These are phyloP conservation scores for Corvus moneduloides DNA, from an alignment of 2,113 vertebrate genomes.

Conservation along the genomic window DNA sequence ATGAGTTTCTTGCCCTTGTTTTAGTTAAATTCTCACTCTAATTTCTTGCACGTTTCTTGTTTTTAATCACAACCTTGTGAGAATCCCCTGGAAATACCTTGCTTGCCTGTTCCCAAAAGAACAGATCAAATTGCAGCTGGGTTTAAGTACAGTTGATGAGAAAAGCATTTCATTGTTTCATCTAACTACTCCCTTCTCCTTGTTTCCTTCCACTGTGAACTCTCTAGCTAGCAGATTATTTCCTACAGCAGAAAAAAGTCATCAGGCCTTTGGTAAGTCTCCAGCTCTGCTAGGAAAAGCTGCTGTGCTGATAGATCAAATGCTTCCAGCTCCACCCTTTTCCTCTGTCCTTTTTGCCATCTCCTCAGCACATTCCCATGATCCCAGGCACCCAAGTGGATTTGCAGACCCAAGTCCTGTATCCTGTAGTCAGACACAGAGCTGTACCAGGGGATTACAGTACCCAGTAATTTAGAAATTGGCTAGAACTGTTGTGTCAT, in stretches of 20 bases:
- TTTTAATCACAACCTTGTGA: neutral
- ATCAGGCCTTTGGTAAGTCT: neutral
- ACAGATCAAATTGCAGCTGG: neutral
- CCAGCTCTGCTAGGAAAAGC: neutral
- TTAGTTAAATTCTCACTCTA: neutral
- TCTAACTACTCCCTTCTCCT: neutral
- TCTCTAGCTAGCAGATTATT: neutral
- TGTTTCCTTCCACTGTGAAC: neutral
- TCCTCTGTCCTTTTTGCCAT: neutral
- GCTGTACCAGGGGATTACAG: neutral
- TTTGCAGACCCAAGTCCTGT: neutral
- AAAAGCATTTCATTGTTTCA: slow-evolving; percentile 29
- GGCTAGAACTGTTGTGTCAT: neutral
- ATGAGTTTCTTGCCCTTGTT: neutral
- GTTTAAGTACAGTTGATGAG: neutral
- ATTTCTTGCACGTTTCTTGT: neutral
- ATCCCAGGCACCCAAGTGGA: neutral
- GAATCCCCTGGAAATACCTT: neutral
- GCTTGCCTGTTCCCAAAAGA: neutral
- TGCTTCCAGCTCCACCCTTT: neutral
- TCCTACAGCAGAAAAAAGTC: neutral
- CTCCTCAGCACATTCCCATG: neutral
- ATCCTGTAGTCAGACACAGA: neutral
- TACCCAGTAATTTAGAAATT: neutral
- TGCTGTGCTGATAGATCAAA: neutral